These are phyloP conservation scores for Oscheius sp. DNA, from an alignment of 2,888 invertebrate species.

Conservation along the genomic window DNA sequence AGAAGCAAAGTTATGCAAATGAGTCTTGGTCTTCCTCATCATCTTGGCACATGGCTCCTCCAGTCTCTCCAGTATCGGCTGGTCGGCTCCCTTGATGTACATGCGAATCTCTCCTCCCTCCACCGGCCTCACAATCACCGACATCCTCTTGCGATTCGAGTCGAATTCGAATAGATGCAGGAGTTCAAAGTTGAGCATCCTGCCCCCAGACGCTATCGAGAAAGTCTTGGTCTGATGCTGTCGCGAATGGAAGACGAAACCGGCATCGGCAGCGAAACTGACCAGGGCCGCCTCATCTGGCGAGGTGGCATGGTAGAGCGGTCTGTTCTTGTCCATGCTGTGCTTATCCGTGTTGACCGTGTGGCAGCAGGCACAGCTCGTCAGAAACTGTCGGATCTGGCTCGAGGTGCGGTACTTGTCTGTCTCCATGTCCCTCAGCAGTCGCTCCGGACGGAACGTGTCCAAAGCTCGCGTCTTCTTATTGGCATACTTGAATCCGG, in stretches of 20 bases:
- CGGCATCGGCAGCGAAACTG: slow-evolving; percentile 86
- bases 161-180: slow-evolving; percentile 93
- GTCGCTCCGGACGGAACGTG: background rate
- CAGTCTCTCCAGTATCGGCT: slow-evolving; percentile 26
- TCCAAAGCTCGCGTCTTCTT: slow-evolving; percentile 7
- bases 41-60: slow-evolving; percentile 51
- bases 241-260: slow-evolving; percentile 82
- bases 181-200: slow-evolving; percentile 82
- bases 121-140: slow-evolving; percentile 87
- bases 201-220: slow-evolving; percentile 75
- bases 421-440: slow-evolving; percentile 1
- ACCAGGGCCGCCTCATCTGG: slow-evolving; percentile 93
- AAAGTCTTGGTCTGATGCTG: background rate
- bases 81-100: slow-evolving; percentile 82
- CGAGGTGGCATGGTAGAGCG: slow-evolving; percentile 50
- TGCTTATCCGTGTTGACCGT: slow-evolving; percentile 81
- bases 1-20: slow-evolving; percentile 90
- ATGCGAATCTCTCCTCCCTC: slow-evolving; percentile 79
- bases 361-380: slow-evolving; percentile 93
- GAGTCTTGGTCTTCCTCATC: slow-evolving; percentile 73
- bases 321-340: slow-evolving; percentile 69
- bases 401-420: slow-evolving; percentile 3
- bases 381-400: slow-evolving; percentile 82
- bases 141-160: slow-evolving; percentile 89
- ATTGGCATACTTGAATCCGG: slow-evolving; percentile 38